These are phyloP conservation scores for Peromyscus melanophrys DNA, from an alignment of 2,797 vertebrate genomes.

Conservation along the genomic window DNA sequence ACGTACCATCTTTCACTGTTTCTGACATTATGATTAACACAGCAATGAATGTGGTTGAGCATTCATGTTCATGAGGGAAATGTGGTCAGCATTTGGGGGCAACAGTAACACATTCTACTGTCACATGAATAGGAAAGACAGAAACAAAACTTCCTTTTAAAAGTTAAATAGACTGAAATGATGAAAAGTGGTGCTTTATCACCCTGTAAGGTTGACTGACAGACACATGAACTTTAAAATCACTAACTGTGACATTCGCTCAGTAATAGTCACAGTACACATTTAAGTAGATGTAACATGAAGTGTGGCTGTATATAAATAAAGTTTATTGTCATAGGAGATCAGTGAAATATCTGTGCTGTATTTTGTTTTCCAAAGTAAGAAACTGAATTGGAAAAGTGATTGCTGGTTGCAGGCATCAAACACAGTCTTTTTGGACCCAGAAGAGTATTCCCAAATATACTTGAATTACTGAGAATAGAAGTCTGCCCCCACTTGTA, in stretches of 20 bases:
- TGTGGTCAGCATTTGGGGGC: background rate
- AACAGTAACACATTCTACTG: background rate
- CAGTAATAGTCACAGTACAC: background rate
- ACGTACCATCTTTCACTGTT: background rate
- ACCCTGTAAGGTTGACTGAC: background rate
- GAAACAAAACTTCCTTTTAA: background rate
- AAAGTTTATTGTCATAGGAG: background rate
- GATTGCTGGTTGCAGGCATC: background rate
- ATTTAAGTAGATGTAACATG: accelerated
- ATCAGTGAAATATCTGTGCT: background rate
- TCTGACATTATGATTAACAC: background rate
- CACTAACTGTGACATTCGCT: background rate
- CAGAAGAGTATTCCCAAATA: background rate
- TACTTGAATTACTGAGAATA: background rate
- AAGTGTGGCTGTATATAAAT: background rate
- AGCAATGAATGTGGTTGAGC: background rate
- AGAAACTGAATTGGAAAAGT: background rate
- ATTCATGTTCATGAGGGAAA: background rate
- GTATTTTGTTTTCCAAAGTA: background rate
- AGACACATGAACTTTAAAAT: background rate
- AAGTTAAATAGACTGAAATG: background rate
- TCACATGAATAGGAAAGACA: background rate
- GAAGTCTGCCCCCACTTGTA: background rate
- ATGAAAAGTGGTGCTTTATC: background rate
- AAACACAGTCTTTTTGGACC: too few relatives aligned